Evolutionary conservation across 2,113 vertebrate genomes (phyloP).

Genomic region (Cnemophilus loriae): DNA sequence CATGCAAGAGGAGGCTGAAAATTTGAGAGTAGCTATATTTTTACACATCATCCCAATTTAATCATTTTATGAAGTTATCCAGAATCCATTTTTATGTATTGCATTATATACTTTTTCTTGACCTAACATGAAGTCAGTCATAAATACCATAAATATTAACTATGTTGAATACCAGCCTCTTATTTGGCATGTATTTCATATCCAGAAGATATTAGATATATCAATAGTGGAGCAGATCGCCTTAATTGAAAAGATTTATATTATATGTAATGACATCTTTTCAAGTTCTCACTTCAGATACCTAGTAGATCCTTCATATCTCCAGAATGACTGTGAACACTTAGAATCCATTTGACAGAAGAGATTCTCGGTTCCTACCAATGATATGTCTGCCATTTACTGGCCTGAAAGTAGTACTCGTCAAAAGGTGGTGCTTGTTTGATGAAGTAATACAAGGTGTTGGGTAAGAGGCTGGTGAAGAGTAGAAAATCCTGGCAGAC

Average conservation of each 20-base stretch:
- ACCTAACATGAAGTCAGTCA: neutral
- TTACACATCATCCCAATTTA: neutral
- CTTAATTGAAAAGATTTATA: neutral
- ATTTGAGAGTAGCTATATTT: neutral
- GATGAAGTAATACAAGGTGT: neutral
- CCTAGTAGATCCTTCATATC: neutral
- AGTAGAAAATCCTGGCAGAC: neutral
- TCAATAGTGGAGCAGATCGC: neutral
- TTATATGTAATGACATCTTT: neutral
- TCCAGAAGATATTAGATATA: neutral
- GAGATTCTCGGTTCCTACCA: accelerated
- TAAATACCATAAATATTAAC: neutral
- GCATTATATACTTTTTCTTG: neutral
- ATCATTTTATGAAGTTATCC: neutral
- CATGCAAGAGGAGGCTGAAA: neutral
- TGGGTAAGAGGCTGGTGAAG: neutral
- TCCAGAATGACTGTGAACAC: neutral
- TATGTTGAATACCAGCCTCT: neutral
- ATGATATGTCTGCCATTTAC: neutral
- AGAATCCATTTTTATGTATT: neutral
- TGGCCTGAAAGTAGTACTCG: neutral
- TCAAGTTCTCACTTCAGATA: neutral
- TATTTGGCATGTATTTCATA: neutral
- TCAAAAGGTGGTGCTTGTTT: neutral
- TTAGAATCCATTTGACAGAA: neutral